phyloP scores from a whole-genome alignment of 2,113 vertebrate species.

The Atherinomorus stipes region DNA sequence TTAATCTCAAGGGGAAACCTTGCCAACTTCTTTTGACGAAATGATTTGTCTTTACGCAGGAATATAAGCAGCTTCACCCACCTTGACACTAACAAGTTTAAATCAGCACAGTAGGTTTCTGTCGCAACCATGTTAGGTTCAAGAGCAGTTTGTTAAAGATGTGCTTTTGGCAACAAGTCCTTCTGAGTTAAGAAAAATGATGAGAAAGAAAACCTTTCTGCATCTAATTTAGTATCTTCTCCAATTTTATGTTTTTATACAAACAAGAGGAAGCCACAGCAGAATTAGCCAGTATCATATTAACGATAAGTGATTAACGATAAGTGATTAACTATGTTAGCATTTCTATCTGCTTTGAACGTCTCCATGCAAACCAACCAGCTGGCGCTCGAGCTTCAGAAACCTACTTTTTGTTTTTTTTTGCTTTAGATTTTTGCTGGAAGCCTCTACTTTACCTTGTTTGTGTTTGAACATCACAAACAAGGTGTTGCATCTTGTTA shows the following conservation, averaged over 20 bases:
- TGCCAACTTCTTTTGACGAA: conserved; percentile 50
- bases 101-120: conserved; percentile 1
- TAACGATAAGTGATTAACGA: too few species aligned
- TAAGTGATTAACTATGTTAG: too few species aligned
- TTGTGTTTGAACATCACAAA: neutral
- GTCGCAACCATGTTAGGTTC: too few species aligned
- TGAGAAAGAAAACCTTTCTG: too few species aligned
- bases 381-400: conserved; percentile 22
- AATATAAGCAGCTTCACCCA: conserved; percentile 11
- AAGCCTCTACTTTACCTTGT: neutral
- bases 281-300: conserved; percentile 3
- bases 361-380: conserved; percentile 30
- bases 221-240: neutral
- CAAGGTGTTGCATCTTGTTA: neutral
- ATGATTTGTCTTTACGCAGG: conserved; percentile 4
- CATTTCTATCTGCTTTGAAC: neutral
- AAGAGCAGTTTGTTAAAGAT: neutral
- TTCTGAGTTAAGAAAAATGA: neutral
- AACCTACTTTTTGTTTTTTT: conserved; percentile 1
- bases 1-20: conserved; percentile 38
- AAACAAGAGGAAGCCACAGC: conserved; percentile 1
- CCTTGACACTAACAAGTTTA: conserved; percentile 17
- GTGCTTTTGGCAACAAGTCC: neutral
- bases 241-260: neutral
- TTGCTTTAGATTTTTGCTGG: neutral